phyloP scores from a whole-genome alignment of 2,113 vertebrate species.

The Hylia prasina region DNA sequence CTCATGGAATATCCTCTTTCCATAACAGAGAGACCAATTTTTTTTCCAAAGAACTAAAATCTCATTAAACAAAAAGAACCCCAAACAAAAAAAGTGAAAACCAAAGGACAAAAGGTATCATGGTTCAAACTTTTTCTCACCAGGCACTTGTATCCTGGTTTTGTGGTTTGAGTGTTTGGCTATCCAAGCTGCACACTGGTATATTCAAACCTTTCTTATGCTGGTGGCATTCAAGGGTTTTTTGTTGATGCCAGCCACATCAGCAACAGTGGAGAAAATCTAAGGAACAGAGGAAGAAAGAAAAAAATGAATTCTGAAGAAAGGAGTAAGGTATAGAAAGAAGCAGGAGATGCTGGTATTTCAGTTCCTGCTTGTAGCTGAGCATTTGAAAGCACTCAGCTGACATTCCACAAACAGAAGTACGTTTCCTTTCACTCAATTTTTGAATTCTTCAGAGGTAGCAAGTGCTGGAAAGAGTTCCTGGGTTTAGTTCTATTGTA shows the following conservation, averaged over 20 bases:
- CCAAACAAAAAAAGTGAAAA: background rate
- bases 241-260: background rate
- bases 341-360: background rate
- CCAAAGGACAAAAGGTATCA: background rate
- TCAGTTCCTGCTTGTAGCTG: background rate
- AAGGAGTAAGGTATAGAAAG: background rate
- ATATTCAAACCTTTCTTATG: background rate
- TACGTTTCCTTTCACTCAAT: background rate
- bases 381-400: background rate
- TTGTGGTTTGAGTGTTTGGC: background rate
- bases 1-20: background rate
- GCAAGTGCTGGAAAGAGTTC: background rate
- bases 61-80: background rate
- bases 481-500: background rate
- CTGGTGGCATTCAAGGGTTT: background rate
- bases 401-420: background rate
- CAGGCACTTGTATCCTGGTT: background rate
- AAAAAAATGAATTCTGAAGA: background rate
- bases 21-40: background rate
- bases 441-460: conserved; percentile 1
- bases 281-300: background rate
- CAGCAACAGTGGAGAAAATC: background rate
- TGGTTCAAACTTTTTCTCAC: background rate
- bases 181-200: background rate
- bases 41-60: background rate